Evolutionary conservation across 2,888 invertebrate species (phyloP).

Genomic region (Abrostola triplasia): DNA sequence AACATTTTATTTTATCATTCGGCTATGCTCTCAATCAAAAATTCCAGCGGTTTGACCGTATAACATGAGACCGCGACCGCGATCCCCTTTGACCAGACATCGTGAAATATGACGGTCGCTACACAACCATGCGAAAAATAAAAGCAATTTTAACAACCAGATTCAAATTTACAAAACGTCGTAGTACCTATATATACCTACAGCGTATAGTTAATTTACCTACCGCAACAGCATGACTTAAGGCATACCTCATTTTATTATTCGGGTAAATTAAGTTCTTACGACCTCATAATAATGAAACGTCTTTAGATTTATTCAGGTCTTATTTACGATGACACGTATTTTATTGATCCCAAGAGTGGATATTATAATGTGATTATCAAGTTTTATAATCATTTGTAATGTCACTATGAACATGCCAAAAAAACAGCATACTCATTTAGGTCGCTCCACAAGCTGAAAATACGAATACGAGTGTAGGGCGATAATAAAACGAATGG

Average conservation of each 20-base stretch:
- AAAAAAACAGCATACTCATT: conserved; percentile 53
- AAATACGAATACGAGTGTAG: conserved; percentile 49
- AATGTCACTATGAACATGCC: conserved; percentile 59
- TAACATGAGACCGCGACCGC: conserved; percentile 64
- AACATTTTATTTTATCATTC: conserved; percentile 51
- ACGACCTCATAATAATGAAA: conserved; percentile 68
- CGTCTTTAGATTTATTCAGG: conserved; percentile 68
- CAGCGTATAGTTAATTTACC: conserved; percentile 48
- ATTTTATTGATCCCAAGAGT: conserved; percentile 68
- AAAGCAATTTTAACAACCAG: conserved; percentile 69
- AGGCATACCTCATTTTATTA: conserved; percentile 71
- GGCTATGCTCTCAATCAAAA: conserved; percentile 55
- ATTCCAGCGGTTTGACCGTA: conserved; percentile 60
- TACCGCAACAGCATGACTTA: conserved; percentile 62
- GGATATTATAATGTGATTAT: conserved; percentile 71
- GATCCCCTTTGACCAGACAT: conserved; percentile 73
- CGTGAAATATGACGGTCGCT: conserved; percentile 81
- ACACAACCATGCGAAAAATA: conserved; percentile 69
- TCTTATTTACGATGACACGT: conserved; percentile 74
- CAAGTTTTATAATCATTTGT: conserved; percentile 67
- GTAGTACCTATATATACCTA: conserved; percentile 19
- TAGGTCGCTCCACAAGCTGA: conserved; percentile 35
- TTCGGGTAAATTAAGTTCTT: conserved; percentile 75
- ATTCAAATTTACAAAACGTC: conserved; percentile 55
- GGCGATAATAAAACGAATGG: conserved; percentile 66